Conservation (phyloP, 1,140 invertebrate species). For the Popillia japonica region DNA sequence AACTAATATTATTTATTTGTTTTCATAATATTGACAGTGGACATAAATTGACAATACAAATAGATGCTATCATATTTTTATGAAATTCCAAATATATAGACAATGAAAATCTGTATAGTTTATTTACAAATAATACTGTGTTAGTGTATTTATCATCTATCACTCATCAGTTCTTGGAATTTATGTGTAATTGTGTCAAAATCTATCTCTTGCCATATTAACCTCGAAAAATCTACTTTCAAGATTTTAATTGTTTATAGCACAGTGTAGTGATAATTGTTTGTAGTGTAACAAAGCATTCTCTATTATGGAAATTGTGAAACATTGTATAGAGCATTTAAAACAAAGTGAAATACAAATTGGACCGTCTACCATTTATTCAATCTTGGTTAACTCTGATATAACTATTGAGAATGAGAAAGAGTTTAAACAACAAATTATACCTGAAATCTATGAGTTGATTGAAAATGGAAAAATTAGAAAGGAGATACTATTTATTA, state of each 20-base stretch:
- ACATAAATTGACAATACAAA: too few species aligned
- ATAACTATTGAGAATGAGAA: background rate
- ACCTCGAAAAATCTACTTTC: background rate
- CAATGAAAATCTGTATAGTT: too few species aligned
- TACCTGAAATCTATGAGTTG: slow-evolving; percentile 43
- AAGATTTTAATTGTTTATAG: background rate
- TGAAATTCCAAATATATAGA: too few species aligned
- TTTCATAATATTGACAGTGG: too few species aligned
- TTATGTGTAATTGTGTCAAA: slow-evolving; percentile 1
- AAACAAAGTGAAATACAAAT: background rate
- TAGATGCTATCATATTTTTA: too few species aligned
- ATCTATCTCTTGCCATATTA: background rate
- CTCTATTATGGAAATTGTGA: background rate
- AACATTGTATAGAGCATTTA: background rate
- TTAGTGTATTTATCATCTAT: background rate
- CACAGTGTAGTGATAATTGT: background rate
- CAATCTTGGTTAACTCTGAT: background rate
- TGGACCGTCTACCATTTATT: background rate
- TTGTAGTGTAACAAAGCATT: background rate
- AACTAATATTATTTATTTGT: too few species aligned
- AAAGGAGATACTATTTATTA: slow-evolving; percentile 54
- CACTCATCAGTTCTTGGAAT: background rate
- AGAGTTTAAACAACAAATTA: slow-evolving; percentile 22
- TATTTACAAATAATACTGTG: background rate
- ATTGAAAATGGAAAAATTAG: slow-evolving; percentile 43